phyloP scores from a whole-genome alignment of 1,140 invertebrate genomes.

The Hirudo medicinalis region DNA sequence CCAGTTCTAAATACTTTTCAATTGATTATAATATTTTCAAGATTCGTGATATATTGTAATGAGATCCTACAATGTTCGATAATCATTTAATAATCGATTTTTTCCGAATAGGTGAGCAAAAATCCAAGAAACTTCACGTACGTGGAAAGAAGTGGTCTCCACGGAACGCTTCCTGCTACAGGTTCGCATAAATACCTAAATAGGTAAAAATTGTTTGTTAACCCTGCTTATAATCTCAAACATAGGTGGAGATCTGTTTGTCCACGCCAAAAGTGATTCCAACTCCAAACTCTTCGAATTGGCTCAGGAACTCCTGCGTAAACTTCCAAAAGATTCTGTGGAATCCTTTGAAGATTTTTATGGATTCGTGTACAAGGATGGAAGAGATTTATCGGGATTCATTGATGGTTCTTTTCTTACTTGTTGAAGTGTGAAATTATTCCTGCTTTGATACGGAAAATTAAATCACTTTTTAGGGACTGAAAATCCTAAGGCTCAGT shows the following conservation, averaged over 20 bases:
- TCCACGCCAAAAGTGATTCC: constrained; percentile 37
- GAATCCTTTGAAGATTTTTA: constrained; percentile 36
- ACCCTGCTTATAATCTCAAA: too few species aligned
- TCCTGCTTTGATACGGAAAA: too few species aligned
- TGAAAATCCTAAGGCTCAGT: constrained; percentile 36
- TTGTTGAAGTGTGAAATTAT: too few species aligned
- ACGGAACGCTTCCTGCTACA: constrained; percentile 38
- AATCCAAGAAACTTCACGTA: constrained; percentile 30
- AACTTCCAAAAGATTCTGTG: constrained; percentile 31
- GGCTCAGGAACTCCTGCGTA: constrained; percentile 29
- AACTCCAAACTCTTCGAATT: constrained; percentile 37
- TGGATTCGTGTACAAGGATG: constrained; percentile 36
- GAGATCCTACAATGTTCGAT: too few species aligned
- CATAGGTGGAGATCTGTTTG: constrained; percentile 38
- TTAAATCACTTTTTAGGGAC: constrained; percentile 28
- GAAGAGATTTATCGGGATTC: constrained; percentile 37
- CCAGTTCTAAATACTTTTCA: neutral
- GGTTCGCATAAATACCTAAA: constrained; percentile 27
- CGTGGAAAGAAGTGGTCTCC: constrained; percentile 31
- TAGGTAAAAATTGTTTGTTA: too few species aligned
- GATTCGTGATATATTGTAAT: neutral
- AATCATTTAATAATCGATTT: neutral
- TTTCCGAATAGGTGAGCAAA: constrained; percentile 28
- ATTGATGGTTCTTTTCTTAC: constrained; percentile 33
- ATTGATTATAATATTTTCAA: neutral